Evolutionary conservation across 2,113 vertebrate species (phyloP).

Genomic region (Lonchura striata): DNA sequence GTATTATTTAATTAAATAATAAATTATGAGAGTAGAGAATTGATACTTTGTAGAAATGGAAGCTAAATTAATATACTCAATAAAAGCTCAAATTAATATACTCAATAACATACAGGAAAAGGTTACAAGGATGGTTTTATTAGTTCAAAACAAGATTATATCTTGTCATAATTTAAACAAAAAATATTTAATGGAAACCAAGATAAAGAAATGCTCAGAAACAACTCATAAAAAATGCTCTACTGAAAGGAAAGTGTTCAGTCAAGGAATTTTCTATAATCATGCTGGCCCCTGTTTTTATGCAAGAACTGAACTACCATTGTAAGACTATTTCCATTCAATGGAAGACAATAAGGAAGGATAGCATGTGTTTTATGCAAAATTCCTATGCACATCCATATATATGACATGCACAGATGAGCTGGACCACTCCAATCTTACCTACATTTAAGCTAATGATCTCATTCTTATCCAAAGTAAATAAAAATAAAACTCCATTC

Average conservation of each 20-base stretch:
- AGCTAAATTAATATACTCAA: neutral
- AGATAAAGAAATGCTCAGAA: neutral
- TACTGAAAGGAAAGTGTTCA: neutral
- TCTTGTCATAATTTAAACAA: neutral
- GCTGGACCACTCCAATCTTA: neutral
- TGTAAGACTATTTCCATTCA: neutral
- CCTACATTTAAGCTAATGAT: neutral
- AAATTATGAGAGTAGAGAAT: neutral
- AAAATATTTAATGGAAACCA: neutral
- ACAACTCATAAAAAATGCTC: neutral
- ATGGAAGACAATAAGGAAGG: neutral
- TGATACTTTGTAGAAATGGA: neutral
- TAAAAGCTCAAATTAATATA: neutral
- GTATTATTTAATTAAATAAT: neutral
- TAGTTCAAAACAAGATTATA: neutral
- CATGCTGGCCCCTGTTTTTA: neutral
- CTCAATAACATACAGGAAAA: neutral
- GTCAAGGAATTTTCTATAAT: neutral
- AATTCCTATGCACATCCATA: neutral
- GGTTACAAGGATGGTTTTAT: neutral
- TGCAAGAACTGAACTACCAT: neutral
- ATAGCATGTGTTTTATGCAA: neutral
- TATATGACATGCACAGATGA: neutral
- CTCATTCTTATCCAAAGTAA: neutral
- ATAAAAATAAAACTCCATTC: neutral